phyloP scores from a whole-genome alignment of 1,140 invertebrate species.

The Leptinotarsa texana region DNA sequence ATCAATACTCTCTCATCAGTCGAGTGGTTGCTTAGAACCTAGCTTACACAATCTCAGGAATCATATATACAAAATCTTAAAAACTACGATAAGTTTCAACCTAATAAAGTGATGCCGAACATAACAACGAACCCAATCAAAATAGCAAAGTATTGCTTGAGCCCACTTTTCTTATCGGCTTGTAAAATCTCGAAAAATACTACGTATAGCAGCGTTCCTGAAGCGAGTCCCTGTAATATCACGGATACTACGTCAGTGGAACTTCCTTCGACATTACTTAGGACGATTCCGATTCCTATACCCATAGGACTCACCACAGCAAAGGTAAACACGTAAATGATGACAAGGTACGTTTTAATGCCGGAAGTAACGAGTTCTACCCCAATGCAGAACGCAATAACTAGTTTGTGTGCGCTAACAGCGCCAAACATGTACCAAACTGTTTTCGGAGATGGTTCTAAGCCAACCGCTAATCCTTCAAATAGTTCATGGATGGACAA shows the following conservation, averaged over 20 bases:
- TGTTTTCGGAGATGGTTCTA: constrained; percentile 69
- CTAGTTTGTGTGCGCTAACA: constrained; percentile 64
- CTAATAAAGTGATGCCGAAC: constrained; percentile 61
- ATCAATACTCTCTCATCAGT: too few species aligned
- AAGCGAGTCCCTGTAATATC: constrained; percentile 64
- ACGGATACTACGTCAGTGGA: constrained; percentile 47
- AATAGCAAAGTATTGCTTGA: constrained; percentile 71
- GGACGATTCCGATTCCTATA: constrained; percentile 58
- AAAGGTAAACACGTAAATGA: constrained; percentile 59
- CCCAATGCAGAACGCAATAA: constrained; percentile 64
- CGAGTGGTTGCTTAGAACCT: too few species aligned
- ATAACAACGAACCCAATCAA: constrained; percentile 76
- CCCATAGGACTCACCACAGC: constrained; percentile 62
- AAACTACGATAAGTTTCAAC: neutral
- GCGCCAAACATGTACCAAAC: constrained; percentile 68
- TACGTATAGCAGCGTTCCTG: constrained; percentile 69
- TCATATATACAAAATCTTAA: too few species aligned
- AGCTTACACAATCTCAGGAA: too few species aligned
- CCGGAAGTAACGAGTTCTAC: constrained; percentile 56
- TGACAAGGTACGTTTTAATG: constrained; percentile 48
- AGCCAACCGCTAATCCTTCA: constrained; percentile 87
- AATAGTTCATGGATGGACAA: constrained; percentile 90
- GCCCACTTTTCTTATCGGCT: constrained; percentile 62
- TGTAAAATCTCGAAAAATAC: constrained; percentile 72
- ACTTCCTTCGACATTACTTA: constrained; percentile 42